These are phyloP conservation scores for Pristionchus arcanus DNA, from an alignment of 2,888 invertebrate species.

Conservation along the genomic window DNA sequence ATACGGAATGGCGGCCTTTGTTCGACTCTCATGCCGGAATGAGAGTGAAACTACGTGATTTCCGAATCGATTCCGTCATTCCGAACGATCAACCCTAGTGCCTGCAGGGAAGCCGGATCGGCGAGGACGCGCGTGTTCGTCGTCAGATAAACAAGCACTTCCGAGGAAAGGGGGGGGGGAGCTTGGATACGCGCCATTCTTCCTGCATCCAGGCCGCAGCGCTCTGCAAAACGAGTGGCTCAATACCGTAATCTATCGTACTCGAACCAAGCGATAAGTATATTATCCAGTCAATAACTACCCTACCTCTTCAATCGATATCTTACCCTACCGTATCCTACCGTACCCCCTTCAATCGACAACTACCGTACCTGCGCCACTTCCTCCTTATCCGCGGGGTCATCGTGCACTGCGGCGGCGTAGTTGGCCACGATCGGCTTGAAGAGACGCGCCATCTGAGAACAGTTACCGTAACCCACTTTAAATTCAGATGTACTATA, in stretches of 20 bases:
- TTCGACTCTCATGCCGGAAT: no score
- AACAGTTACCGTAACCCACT: not conserved
- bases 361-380: slow-evolving; percentile 59
- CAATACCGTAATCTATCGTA: not conserved
- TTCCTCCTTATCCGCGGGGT: slow-evolving; percentile 59
- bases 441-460: slow-evolving; percentile 66
- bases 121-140: slow-evolving; percentile 70
- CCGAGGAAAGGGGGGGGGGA: slow-evolving; percentile 76
- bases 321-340: slow-evolving; percentile 27
- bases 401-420: slow-evolving; percentile 61
- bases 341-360: slow-evolving; percentile 53
- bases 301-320: no score
- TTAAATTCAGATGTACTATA: not conserved
- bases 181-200: slow-evolving; percentile 68
- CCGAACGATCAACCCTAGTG: no score
- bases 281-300: no score
- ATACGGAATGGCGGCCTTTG: no score
- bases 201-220: slow-evolving; percentile 65
- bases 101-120: slow-evolving; percentile 64
- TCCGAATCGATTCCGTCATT: no score
- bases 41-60: no score
- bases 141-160: slow-evolving; percentile 72
- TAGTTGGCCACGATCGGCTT: slow-evolving; percentile 66
- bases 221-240: slow-evolving; percentile 58
- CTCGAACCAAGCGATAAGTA: no score